phyloP scores from a whole-genome alignment of 2,888 invertebrate species.

The Ormyrus nitidulus region DNA sequence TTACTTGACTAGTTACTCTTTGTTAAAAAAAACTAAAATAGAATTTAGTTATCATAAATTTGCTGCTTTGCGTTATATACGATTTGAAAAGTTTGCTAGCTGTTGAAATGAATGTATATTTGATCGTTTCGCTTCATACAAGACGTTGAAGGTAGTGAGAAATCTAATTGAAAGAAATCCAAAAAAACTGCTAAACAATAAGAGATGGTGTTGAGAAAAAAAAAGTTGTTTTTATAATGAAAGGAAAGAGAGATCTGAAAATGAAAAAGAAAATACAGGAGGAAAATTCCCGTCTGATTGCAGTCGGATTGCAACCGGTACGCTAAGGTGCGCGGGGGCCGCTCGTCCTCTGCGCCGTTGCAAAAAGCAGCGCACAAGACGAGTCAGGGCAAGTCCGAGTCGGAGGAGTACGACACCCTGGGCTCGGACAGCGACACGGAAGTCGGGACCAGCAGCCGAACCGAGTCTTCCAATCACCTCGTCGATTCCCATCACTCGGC shows the following conservation, averaged over 20 bases:
- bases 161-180: conserved; percentile 42
- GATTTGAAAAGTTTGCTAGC: background rate
- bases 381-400: conserved; percentile 96
- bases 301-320: conserved; percentile 76
- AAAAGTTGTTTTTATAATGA: background rate
- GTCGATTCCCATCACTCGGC: conserved; percentile 76
- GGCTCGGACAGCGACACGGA: conserved; percentile 88
- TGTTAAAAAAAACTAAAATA: too few relatives aligned
- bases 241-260: background rate
- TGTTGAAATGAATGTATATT: conserved; percentile 8
- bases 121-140: background rate
- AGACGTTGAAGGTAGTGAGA: conserved; percentile 17
- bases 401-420: conserved; percentile 93
- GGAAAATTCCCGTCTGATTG: conserved; percentile 74
- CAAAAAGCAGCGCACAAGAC: conserved; percentile 79
- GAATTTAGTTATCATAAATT: background rate
- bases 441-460: conserved; percentile 79
- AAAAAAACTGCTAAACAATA: background rate
- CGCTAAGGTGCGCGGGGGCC: conserved; percentile 75
- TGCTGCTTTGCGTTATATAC: conserved; percentile 9
- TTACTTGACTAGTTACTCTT: too few relatives aligned
- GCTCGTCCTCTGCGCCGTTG: conserved; percentile 75
- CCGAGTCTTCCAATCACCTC: conserved; percentile 76
- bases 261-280: conserved; percentile 51
- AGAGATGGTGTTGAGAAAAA: background rate